Conservation (phyloP, 2,113 vertebrate species). For the Cebidichthys violaceus region DNA sequence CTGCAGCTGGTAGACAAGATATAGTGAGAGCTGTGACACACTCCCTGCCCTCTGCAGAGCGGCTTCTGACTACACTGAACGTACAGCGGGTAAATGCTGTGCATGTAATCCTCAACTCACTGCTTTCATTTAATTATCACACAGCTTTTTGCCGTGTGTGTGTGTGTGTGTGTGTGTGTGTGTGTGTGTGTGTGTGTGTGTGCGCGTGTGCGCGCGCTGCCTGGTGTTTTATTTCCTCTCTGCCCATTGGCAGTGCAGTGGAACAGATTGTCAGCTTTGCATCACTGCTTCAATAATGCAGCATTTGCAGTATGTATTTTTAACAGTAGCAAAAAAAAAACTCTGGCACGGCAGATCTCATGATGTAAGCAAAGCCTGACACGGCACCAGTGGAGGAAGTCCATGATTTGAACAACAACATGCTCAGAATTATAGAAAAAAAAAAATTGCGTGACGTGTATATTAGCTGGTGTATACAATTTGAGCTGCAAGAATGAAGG, state of each 20-base stretch:
- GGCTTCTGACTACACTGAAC: not conserved
- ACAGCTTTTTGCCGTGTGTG: constrained; percentile 1
- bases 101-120: constrained; percentile 9
- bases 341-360: constrained; percentile 27
- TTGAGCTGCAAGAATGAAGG: not conserved
- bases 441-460: not conserved
- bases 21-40: not conserved
- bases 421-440: not conserved
- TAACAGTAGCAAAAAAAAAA: constrained; percentile 59
- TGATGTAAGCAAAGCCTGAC: constrained; percentile 40
- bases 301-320: constrained; percentile 69
- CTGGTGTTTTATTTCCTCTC: constrained; percentile 67
- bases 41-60: not conserved
- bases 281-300: constrained; percentile 52
- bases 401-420: constrained; percentile 18
- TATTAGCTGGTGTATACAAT: not conserved
- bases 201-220: constrained; percentile 11
- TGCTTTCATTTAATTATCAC: constrained; percentile 27
- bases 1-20: constrained; percentile 1
- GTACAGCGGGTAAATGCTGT: not conserved
- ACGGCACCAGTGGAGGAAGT: constrained; percentile 15
- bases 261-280: constrained; percentile 76
- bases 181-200: not conserved
- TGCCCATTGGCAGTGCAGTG: constrained; percentile 62
- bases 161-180: constrained; percentile 10